Conservation (phyloP, 2,888 invertebrate genomes). For the Drosophila ustulata region DNA sequence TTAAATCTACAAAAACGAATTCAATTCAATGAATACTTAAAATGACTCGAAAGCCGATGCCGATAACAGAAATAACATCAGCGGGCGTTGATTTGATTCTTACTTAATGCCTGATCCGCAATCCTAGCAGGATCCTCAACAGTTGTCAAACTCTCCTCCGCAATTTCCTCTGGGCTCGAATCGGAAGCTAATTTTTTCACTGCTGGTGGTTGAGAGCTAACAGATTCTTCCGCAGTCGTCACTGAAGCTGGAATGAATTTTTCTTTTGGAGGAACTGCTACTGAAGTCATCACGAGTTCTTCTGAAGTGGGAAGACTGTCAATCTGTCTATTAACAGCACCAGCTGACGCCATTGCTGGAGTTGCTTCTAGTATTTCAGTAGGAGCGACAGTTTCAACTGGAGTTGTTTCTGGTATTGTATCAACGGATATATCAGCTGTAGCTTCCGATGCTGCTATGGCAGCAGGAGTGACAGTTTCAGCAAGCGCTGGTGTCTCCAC, state of each 20-base stretch:
- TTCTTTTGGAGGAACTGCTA: not conserved
- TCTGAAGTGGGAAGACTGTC: too few species aligned
- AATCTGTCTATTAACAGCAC: too few species aligned
- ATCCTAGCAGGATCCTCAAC: not conserved
- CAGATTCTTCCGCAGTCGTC: not conserved
- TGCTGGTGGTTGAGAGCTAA: not conserved
- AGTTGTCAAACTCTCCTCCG: not conserved
- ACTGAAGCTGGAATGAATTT: not conserved
- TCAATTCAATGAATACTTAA: not conserved
- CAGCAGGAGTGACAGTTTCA: too few species aligned
- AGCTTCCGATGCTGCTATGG: too few species aligned
- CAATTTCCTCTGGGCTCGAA: not conserved
- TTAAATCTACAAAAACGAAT: not conserved
- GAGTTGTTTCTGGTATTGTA: too few species aligned
- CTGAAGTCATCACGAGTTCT: too few species aligned
- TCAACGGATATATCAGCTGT: too few species aligned
- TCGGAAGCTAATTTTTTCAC: not conserved
- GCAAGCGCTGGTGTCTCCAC: too few species aligned
- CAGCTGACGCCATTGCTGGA: too few species aligned
- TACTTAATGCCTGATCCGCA: not conserved
- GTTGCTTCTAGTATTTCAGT: too few species aligned
- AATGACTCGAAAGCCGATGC: not conserved
- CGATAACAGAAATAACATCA: too few species aligned
- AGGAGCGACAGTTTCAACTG: too few species aligned
- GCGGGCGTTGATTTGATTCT: not conserved